These are phyloP conservation scores for Lithophane leautieri DNA, from an alignment of 2,888 invertebrate species.

Conservation along the genomic window DNA sequence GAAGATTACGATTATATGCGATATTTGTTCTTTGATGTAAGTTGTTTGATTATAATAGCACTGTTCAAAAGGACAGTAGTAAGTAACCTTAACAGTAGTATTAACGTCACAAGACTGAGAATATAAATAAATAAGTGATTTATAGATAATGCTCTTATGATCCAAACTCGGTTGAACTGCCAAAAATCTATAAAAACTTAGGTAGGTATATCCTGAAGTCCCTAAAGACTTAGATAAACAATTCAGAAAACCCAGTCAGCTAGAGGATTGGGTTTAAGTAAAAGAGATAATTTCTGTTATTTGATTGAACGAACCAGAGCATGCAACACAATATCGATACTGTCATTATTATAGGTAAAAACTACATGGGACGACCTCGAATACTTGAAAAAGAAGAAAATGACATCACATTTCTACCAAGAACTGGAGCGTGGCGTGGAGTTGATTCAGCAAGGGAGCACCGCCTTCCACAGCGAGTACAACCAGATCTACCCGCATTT, in stretches of 20 bases:
- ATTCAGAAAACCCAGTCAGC: not conserved
- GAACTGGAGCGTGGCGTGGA: constrained; percentile 76
- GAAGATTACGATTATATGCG: constrained; percentile 82
- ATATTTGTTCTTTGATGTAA: constrained; percentile 81
- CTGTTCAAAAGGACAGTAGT: not conserved
- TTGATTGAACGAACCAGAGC: not conserved
- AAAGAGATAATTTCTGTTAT: not conserved
- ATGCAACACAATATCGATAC: not conserved
- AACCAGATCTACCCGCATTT: constrained; percentile 81
- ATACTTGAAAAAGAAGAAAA: constrained; percentile 83
- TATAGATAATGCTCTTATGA: not conserved
- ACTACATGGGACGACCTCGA: constrained; percentile 81
- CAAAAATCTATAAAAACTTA: no score
- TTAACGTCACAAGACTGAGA: not conserved
- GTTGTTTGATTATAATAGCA: constrained; percentile 54
- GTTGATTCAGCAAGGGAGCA: constrained; percentile 76
- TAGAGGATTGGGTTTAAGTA: not conserved
- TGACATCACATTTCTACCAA: constrained; percentile 79
- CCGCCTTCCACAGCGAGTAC: constrained; percentile 84
- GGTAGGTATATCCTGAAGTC: not conserved
- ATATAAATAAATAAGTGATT: not conserved
- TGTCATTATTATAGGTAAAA: constrained; percentile 70
- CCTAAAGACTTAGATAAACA: not conserved
- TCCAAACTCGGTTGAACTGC: not conserved
- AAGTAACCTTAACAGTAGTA: not conserved